Base-by-base conservation (phyloP, 2,113 vertebrate species). In the Irena cyanogastra region DNA sequence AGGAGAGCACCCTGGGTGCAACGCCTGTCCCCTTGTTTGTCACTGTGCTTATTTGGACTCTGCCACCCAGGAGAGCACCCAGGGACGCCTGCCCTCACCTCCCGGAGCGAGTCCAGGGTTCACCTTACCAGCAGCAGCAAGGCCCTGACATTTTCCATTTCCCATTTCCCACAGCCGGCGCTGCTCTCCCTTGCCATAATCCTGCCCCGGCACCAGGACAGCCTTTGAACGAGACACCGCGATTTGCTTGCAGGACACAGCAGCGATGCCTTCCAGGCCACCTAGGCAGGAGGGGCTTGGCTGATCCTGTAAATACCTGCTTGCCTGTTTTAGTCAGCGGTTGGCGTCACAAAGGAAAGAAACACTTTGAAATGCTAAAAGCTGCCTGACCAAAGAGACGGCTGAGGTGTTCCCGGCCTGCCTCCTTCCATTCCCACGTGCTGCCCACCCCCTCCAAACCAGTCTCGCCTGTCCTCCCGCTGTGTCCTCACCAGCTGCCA, bases 301-400 rank as follows among this genome's bases (percentile, higher is more conserved):
- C 85, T 75, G 91, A 69, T 78, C 49, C 80, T 6, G 8, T 86
- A 76, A 94, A 96, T 78, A 86, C 49, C 77, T 3, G 5, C 45
- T 75, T 12, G 41, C 54, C 93, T 80, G 33, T 84, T 93, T 71
- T 15, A 89, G 63, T 63, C 89, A 42, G 52, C 16, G 56, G 85
- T 64, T 64, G 94, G 89, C 95, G 87, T 92, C 89, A 88, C 85
- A 94, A 95, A 94, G 79, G 50, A 54, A 57, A 77, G 44, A 45
- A 92, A 52, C 0, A 10, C 94, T 97, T 96, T 95, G 96, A 97
- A 95, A 93, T 95, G 95, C 91, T 89, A 91, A 95, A 86, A 89
- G 77, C 70, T 83, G 75, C 95, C 94, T 68, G 93, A 39, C 54
- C 49, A 8, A 86, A 87, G 92, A 41, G 80, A 13, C 26, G 6